phyloP scores from a whole-genome alignment of 35 echinoderm and acorn worm genomes.

The Ophioderma brevispina region DNA sequence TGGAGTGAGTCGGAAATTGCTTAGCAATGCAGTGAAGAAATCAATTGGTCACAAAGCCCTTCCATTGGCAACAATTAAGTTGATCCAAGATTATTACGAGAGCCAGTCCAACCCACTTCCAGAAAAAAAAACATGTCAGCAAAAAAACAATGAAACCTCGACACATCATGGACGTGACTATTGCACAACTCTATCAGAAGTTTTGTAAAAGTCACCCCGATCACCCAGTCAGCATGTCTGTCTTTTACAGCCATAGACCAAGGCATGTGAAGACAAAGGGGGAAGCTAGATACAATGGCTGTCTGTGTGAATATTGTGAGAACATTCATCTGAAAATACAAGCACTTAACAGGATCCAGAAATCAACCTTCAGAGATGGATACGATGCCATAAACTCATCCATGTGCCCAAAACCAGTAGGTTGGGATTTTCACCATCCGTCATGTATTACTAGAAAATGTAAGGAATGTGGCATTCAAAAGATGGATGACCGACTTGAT shows the following conservation, averaged over 20 bases:
- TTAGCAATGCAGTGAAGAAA: not conserved
- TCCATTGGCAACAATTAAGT: not conserved
- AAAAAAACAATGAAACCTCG: slow-evolving; percentile 41
- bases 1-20: slow-evolving; percentile 21
- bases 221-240: not conserved
- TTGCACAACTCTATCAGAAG: not conserved
- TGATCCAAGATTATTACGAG: not conserved
- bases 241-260: not conserved
- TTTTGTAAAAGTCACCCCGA: not conserved
- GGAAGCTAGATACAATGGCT: slow-evolving; percentile 17
- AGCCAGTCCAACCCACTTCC: not conserved
- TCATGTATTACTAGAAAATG: not conserved
- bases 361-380: not conserved
- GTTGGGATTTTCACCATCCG: not conserved
- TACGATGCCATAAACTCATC: not conserved
- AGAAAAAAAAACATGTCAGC: slow-evolving; percentile 36
- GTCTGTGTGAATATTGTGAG: slow-evolving; percentile 54
- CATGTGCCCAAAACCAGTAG: not conserved
- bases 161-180: too few relatives aligned
- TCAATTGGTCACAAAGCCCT: not conserved
- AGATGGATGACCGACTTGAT: not conserved
- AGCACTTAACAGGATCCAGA: not conserved
- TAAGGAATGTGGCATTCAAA: not conserved
- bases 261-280: not conserved
- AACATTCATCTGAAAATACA: slow-evolving; percentile 19